Base-by-base conservation (phyloP, 2,113 vertebrate genomes). In the Podiceps cristatus region DNA sequence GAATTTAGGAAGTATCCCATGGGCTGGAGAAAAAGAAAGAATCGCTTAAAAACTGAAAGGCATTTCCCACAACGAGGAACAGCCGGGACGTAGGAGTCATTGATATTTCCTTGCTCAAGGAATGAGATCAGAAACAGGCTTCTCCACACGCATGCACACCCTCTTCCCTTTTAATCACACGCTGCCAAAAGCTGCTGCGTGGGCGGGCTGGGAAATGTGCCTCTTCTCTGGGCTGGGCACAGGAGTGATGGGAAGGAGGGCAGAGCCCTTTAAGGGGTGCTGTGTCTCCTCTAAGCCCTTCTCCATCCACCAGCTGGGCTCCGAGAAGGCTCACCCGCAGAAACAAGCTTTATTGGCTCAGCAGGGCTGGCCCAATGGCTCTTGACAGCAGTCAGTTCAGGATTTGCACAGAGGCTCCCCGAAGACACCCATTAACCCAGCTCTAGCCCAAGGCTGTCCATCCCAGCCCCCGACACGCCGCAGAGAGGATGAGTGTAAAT, bases 61-160 rank as follows among this genome's bases (percentile, higher is more conserved):
- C 37, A 42, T 73, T 96, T 94, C 93, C 96, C 94, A 60, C 40
- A n/a, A 62, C 0, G 17, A 81, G 71, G 87, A 95, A 91, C 96
- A 97, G 96, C 88, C 0, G 83, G 89, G 66, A 35, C 1, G 93
- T 95, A 37, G 96, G 96, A 96, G 97, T 96, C 95, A 93, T 88
- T 95, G 90, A 93, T 97, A 55, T 13, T 86, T 79, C 63, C 93
- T 44, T 40, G 71, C 88, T 73, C 28, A 17, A 49, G 91, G 89
- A 80, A 96, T 91, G 93, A 92, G 91, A 63, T 71, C 66, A 87
- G 91, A 35, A 87, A 13, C 60, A n/a, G 64, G 45, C 69, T 71
- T 85, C 91, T 85, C 68, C 53, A 66, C 52, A 19, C 6, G 0
- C 50, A 29, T 7, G 40, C 29, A 42, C 76, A 19, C 59, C 78